Evolutionary conservation across 2,113 vertebrate genomes (phyloP), one percentile per base, ranked within the genome.

Genomic region (Pygoscelis antarcticus): DNA sequence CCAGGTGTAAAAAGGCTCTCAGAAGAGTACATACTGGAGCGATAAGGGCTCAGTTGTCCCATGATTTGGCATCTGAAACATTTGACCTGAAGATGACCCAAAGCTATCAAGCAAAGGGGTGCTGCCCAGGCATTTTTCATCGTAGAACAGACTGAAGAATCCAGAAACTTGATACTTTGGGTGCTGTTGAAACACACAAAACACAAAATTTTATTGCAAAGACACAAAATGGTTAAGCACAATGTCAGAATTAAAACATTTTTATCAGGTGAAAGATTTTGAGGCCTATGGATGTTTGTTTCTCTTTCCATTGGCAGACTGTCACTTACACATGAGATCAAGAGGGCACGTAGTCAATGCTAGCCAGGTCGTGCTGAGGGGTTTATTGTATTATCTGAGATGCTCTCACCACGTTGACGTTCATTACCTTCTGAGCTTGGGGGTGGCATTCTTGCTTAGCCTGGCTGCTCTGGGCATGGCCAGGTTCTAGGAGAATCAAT

Each of bases 331-430:
- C 4, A 6, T 6, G 12, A 64, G 8, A 34, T 64, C 30, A 64
- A 60, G 62, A 27, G 0, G 2, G 13, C 29, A 36, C 0, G 0
- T 6, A 34, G 34, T 38, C 22, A 61, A 0, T 32, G 16, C 15
- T 44, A 84, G 21, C 7, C 13, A 54, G 15, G n/a, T 46, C 3
- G 1, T 13, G 21, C 34, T 54, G 23, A 83, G 30, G 11, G 2
- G 2, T 51, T 90, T 64, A 16, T 58, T 58, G 42, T 51, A 15
- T 36, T 44, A 40, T 11, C 30, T 70, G 14, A 75, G 25, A 19
- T 74, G 32, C 2, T 44, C 4, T 79, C 25, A 32, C 5, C 2
- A 8, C 49, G 44, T 20, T 3, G 0, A 7, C 1, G 1, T 20
- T 77, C 46, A 58, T 76, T 68, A 42, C 1, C 38, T 95, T 64